Evolutionary conservation across 2,888 invertebrate species (phyloP), one percentile per base, ranked within the genome.

Genomic region (Lochmaea capreae): DNA sequence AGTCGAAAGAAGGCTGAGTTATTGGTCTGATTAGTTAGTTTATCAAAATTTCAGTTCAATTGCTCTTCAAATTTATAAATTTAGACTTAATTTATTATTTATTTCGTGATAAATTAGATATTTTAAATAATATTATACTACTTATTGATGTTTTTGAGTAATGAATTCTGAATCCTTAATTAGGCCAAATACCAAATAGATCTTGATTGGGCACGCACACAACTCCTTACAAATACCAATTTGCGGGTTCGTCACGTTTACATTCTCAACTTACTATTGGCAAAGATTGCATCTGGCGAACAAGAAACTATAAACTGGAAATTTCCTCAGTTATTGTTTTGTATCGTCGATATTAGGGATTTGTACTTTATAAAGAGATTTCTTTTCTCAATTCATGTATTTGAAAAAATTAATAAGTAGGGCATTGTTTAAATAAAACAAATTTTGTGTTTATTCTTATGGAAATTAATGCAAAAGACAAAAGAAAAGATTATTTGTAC

Each of bases 191-290:
- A 67, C 74, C 68, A 74, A 74, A 74, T 68, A 68, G 71, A 65
- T 65, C 71, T 68, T 68, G 68, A 74, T 74, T 74, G 68, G 59
- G 71, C 74, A 74, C 71, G 74, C 71, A 65, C 68, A 46, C 5
- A 49, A 33, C 39, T 49, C 43, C 61, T 61, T 68, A 49, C 49
- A 68, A 61, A 42, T 39, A 58, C 54, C 67, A 59, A 58, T 58
- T 67, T 67, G 68, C 68, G n/a, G 39, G 10, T 68, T 68, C 61
- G 68, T 46, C 62, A 68, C 68, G 68, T 62, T 62, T 68, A 26
- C 14, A 33, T 68, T 59, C 68, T 59, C 42, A 59, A 58, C 68
- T 68, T 43, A 61, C 16, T 68, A 61, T 68, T 61, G 49, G 33
- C 33, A n/a, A 33, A 61, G 26, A 52, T 49, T 62, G 22, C 33